These are phyloP conservation scores for Myiagra hebetior DNA, from an alignment of 2,113 vertebrate species.

Conservation along the genomic window DNA sequence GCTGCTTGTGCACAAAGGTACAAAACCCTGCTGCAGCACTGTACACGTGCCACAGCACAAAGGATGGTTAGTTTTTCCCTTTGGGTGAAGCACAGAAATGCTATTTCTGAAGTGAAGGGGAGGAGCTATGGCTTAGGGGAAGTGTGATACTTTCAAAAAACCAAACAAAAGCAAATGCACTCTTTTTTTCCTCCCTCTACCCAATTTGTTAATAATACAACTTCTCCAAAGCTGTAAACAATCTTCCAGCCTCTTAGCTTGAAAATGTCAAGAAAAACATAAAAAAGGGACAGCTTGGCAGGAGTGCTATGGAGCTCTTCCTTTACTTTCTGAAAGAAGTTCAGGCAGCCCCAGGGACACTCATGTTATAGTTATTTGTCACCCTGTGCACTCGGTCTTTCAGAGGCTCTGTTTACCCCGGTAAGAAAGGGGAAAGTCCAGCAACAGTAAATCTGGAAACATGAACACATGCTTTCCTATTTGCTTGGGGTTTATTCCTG, in stretches of 20 bases:
- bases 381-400: rapidly evolving
- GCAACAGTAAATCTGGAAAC: neutral
- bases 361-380: neutral
- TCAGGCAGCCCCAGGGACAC: neutral
- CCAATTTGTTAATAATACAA: neutral
- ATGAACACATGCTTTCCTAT: neutral
- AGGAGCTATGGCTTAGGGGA: neutral
- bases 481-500: neutral
- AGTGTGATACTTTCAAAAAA: neutral
- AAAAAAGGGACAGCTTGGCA: neutral
- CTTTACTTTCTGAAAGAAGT: neutral
- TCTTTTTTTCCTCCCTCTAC: neutral
- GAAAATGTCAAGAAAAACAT: neutral
- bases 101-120: neutral
- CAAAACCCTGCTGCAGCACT: neutral
- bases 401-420: neutral
- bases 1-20: neutral
- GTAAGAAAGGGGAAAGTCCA: slow-evolving; percentile 24
- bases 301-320: neutral
- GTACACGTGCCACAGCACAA: rapidly evolving
- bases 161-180: neutral
- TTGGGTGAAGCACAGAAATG: neutral
- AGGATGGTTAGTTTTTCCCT: neutral
- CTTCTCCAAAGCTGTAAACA: neutral
- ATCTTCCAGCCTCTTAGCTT: neutral